Evolutionary conservation across 2,797 vertebrate species (phyloP).

Genomic region (Alexandromys oeconomus): DNA sequence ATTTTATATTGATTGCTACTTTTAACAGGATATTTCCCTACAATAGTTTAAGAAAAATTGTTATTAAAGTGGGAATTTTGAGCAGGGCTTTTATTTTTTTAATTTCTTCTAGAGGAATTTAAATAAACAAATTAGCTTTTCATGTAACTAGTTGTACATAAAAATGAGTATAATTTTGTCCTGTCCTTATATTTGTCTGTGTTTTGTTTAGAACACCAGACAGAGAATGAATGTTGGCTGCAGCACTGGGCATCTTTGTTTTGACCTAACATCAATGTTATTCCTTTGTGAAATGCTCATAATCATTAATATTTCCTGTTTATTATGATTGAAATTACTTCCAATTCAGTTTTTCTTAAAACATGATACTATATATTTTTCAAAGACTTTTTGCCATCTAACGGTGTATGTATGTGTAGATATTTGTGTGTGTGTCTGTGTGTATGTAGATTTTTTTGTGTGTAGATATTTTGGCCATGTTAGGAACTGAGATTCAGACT

Average conservation of each 20-base stretch:
- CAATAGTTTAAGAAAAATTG: conserved; percentile 27
- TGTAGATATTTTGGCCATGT: background rate
- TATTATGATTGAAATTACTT: background rate
- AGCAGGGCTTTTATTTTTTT: conserved; percentile 7
- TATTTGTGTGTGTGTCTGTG: background rate
- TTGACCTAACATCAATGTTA: background rate
- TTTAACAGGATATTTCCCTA: background rate
- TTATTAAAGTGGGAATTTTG: conserved; percentile 35
- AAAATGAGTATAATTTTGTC: background rate
- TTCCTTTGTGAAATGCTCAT: background rate
- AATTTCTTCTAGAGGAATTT: conserved; percentile 37
- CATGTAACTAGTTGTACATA: background rate
- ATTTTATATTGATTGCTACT: conserved; percentile 40
- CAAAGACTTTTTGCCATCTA: background rate
- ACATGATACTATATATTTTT: conserved; percentile 24
- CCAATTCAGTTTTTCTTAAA: background rate
- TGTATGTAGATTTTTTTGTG: background rate
- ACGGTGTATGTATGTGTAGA: too few species aligned
- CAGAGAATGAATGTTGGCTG: background rate
- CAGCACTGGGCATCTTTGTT: background rate
- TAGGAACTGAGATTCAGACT: background rate
- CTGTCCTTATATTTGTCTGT: background rate
- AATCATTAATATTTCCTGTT: background rate
- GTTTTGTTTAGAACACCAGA: background rate
- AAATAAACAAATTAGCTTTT: background rate